A percentile compares a stretch with the other conserved stretches of the same genome.
Evolutionary conservation across 35 echinoderm and acorn worm genomes (phyloP).

Genomic region (Amphiura filiformis): DNA sequence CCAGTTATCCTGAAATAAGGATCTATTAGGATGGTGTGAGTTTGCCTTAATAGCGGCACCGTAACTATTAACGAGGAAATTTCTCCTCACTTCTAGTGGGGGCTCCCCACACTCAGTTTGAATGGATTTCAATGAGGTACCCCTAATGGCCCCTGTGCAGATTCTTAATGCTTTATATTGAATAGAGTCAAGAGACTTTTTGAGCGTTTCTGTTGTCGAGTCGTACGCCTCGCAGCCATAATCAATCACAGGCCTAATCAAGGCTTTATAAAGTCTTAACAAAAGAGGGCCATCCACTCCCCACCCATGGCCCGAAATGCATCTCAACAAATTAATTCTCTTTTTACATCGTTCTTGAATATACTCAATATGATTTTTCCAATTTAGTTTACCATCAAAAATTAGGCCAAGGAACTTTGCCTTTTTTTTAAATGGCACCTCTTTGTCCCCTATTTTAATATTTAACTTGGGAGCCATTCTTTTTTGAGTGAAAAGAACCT

Average conservation of each 20-base stretch:
- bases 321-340: background rate
- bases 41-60: background rate
- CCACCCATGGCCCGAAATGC: background rate
- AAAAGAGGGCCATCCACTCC: background rate
- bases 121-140: background rate
- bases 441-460: background rate
- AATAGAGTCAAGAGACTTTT: background rate
- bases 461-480: background rate
- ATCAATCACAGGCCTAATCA: background rate
- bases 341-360: background rate
- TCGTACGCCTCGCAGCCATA: constrained; percentile 12
- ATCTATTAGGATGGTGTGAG: background rate
- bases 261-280: background rate
- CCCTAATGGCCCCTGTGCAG: background rate
- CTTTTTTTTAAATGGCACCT: background rate
- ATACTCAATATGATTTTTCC: constrained; percentile 8
- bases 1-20: background rate
- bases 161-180: constrained; percentile 4
- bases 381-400: background rate
- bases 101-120: constrained; percentile 12
- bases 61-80: background rate
- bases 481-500: constrained; percentile 5
- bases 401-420: background rate
- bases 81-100: background rate
- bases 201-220: background rate